A percentile compares a stretch with the other conserved stretches of the same genome.
Evolutionary conservation across 2,113 vertebrate genomes (phyloP).

Genomic region (Pelodiscus sinensis): DNA sequence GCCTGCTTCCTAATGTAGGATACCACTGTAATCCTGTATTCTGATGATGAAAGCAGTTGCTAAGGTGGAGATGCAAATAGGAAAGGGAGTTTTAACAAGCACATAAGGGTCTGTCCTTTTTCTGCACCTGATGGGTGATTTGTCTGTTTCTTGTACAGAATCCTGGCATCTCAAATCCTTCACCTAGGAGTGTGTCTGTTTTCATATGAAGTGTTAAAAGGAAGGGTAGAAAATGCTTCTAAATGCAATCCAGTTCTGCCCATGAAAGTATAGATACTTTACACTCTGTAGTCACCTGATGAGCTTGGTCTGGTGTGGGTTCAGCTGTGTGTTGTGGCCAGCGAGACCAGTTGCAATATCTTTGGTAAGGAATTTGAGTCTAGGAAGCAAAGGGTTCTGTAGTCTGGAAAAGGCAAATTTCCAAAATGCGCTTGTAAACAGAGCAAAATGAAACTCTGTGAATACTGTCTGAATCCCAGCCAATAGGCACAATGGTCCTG

Average conservation of each 20-base stretch:
- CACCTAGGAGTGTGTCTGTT: not conserved
- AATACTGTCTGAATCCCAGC: not conserved
- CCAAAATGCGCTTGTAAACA: not conserved
- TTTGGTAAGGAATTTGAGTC: not conserved
- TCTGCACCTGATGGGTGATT: accelerated
- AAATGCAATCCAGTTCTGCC: not conserved
- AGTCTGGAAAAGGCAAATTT: not conserved
- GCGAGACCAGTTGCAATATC: not conserved
- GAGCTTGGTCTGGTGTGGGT: not conserved
- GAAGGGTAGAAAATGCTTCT: slow-evolving; percentile 11
- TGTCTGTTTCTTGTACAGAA: not conserved
- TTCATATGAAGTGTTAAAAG: not conserved
- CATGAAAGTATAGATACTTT: not conserved
- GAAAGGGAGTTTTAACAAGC: not conserved
- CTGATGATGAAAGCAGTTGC: not conserved
- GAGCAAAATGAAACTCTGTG: not conserved
- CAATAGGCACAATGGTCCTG: not conserved
- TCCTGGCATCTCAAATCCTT: not conserved
- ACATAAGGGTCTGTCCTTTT: accelerated
- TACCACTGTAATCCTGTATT: slow-evolving; percentile 36
- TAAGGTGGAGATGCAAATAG: not conserved
- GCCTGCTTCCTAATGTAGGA: not conserved
- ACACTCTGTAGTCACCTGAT: not conserved
- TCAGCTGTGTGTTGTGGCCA: not conserved
- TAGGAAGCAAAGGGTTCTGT: not conserved